These are phyloP conservation scores for Metopia argyrocephala DNA, from an alignment of 2,888 invertebrate genomes.

Conservation along the genomic window DNA sequence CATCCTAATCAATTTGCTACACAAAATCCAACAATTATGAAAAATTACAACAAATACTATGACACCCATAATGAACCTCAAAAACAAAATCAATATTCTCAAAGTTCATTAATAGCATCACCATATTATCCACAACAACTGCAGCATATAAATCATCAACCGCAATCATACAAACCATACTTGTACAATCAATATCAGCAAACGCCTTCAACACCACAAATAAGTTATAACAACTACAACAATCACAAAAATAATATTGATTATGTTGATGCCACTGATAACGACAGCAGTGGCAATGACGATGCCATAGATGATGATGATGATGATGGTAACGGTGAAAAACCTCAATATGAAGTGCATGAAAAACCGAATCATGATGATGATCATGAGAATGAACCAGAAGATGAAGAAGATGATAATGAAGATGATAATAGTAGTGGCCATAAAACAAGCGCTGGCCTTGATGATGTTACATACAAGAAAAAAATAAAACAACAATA, in stretches of 20 bases:
- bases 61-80: slow-evolving; percentile 24
- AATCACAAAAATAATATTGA: slow-evolving; percentile 57
- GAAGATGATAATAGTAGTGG: background rate
- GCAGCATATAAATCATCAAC: slow-evolving; percentile 13
- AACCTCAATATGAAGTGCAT: slow-evolving; percentile 64
- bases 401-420: slow-evolving; percentile 38
- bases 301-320: slow-evolving; percentile 58
- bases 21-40: slow-evolving; percentile 53
- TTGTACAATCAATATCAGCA: slow-evolving; percentile 37
- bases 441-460: background rate
- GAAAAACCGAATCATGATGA: slow-evolving; percentile 42
- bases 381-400: background rate
- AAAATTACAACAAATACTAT: slow-evolving; percentile 55
- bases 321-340: slow-evolving; percentile 67
- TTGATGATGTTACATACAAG: background rate
- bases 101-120: background rate
- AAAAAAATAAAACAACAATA: background rate
- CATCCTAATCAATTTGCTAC: slow-evolving; percentile 34
- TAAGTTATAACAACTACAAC: slow-evolving; percentile 56
- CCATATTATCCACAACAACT: background rate
- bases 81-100: slow-evolving; percentile 11
- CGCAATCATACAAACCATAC: too few species aligned
- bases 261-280: slow-evolving; percentile 33
- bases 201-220: slow-evolving; percentile 37
- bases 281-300: background rate